Evolutionary conservation across 2,113 vertebrate genomes (phyloP).

Genomic region (Trachemys scripta): DNA sequence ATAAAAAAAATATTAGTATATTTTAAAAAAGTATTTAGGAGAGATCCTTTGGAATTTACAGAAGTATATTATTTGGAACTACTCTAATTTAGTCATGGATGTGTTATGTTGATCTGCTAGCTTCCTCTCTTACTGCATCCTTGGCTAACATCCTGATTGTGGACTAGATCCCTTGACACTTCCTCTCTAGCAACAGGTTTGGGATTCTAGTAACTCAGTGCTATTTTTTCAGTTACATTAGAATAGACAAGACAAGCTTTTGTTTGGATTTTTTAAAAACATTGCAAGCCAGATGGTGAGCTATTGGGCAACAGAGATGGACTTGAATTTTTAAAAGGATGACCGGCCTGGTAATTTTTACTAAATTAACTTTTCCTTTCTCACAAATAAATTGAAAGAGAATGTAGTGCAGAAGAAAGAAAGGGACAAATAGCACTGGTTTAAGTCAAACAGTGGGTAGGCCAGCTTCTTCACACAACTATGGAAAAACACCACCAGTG

Average conservation of each 20-base stretch:
- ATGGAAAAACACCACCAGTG: background rate
- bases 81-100: background rate
- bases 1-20: background rate
- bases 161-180: background rate
- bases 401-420: background rate
- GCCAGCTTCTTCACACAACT: background rate
- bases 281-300: background rate
- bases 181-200: background rate
- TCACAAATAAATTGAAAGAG: background rate
- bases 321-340: background rate
- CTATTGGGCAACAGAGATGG: background rate
- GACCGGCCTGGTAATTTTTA: background rate
- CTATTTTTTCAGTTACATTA: background rate
- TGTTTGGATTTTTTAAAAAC: background rate
- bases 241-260: background rate
- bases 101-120: background rate
- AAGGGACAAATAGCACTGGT: background rate
- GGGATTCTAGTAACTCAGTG: background rate
- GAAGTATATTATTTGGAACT: background rate
- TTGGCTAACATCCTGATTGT: background rate
- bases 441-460: background rate
- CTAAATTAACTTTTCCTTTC: background rate
- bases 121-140: background rate
- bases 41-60: background rate
- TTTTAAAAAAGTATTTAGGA: background rate